These are phyloP conservation scores for Oreochromis niloticus DNA, from an alignment of 2,113 vertebrate species.

Conservation along the genomic window DNA sequence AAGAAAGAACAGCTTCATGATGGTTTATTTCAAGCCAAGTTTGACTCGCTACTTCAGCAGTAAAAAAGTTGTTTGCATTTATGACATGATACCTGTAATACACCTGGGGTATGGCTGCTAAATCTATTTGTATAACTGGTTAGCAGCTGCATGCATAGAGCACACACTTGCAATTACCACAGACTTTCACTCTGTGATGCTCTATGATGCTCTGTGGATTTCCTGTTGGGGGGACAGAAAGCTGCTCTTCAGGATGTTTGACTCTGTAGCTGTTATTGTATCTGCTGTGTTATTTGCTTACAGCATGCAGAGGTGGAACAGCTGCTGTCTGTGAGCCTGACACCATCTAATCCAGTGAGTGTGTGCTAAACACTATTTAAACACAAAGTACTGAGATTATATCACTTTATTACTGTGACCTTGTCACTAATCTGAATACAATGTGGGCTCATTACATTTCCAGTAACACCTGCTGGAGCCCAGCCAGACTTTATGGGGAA, in stretches of 20 bases:
- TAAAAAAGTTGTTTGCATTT: not conserved
- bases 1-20: not conserved
- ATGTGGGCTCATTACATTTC: not conserved
- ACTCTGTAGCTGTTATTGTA: not conserved
- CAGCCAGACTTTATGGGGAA: not conserved
- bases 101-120: not conserved
- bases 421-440: not conserved
- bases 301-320: not conserved
- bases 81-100: not conserved
- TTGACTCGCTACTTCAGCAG: not conserved
- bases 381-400: not conserved
- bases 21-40: not conserved
- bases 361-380: not conserved
- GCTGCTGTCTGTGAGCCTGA: not conserved
- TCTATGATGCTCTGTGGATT: not conserved
- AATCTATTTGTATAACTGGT: not conserved
- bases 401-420: not conserved
- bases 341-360: not conserved
- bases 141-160: not conserved
- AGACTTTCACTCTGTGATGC: not conserved
- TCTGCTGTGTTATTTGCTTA: not conserved
- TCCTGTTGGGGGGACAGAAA: not conserved
- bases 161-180: not conserved
- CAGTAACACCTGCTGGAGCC: not conserved
- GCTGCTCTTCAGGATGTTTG: not conserved